Base-by-base conservation (phyloP, 2,797 vertebrate genomes). In the Spizella passerina region DNA sequence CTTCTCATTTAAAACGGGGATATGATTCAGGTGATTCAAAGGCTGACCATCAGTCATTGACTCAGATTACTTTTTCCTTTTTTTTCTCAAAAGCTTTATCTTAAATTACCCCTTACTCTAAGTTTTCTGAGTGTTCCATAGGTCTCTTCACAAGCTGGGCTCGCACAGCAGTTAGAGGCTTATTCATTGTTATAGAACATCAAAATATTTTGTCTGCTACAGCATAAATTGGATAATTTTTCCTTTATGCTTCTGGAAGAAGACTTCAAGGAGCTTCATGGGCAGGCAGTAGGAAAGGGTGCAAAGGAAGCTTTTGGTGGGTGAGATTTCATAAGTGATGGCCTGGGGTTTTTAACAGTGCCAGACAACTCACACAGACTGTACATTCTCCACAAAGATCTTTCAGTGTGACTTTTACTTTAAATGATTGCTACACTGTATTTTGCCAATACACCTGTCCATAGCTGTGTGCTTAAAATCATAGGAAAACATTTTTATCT, bases 231-330 rank as follows among this genome's bases (percentile, higher is more conserved):
- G 32, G n/a, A 23, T 80, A 6, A 55, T 65, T 97, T 95, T 83
- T 83, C 39, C 52, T 61, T 72, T 59, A 66, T 15, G 6, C 7
- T 90, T 76, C 77, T 81, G 57, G 88, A 95, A 89, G 19, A 47
- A 59, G 60, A 41, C 52, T 93, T 96, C 68, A 68, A 61, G 44
- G 52, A 79, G n/a, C 46, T 88, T 83, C 32, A 89, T 9, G 57
- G 39, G 12, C 76, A 92, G 66, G 66, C 81, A 91, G 72, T 27
- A 93, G 46, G 47, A 44, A 44, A 22, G 52, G 50, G 73, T 76
- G 43, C 70, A 77, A 91, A 91, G 36, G 39, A 94, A 93, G 50
- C 65, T 97, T 91, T 91, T 7, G 21, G 49, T 93, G 88, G 61
- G 81, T 93, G 66, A 86, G 65, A 78, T 84, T 90, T 82, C 83